Conservation (phyloP, 2,888 invertebrate species). For the Aleiodes alternator region DNA sequence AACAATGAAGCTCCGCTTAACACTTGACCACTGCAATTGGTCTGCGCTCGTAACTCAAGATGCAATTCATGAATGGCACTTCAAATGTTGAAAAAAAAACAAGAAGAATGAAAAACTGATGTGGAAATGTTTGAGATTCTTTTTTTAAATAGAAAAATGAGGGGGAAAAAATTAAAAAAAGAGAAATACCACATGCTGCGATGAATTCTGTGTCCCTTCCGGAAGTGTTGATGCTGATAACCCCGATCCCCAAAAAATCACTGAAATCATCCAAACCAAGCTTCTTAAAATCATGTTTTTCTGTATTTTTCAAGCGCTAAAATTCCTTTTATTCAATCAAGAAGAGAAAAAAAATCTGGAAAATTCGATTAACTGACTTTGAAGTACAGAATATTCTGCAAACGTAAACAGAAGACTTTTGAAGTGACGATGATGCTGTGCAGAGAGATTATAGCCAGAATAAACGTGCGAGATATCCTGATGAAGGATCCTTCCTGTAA, state of each 20-base stretch:
- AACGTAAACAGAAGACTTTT: not conserved
- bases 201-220: slow-evolving; percentile 21
- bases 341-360: too few relatives aligned
- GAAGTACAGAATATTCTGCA: too few relatives aligned
- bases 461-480: slow-evolving; percentile 22
- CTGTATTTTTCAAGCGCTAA: too few relatives aligned
- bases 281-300: too few relatives aligned
- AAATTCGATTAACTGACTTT: too few relatives aligned
- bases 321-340: too few relatives aligned
- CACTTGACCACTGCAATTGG: slow-evolving; percentile 62
- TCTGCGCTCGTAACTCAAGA: slow-evolving; percentile 55
- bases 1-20: slow-evolving; percentile 52
- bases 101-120: not conserved
- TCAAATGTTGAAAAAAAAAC: not conserved
- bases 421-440: slow-evolving; percentile 6
- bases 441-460: slow-evolving; percentile 3
- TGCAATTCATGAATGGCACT: slow-evolving; percentile 26
- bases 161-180: not conserved
- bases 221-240: slow-evolving; percentile 29
- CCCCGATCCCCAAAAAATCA: slow-evolving; percentile 5
- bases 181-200: slow-evolving; percentile 5
- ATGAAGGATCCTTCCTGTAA: slow-evolving; percentile 16
- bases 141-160: not conserved
- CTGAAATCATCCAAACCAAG: too few relatives aligned
- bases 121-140: not conserved